Evolutionary conservation across 2,797 vertebrate species (phyloP), one percentile per base, ranked within the genome.

Genomic region (Tenualosa thibaudeaui): DNA sequence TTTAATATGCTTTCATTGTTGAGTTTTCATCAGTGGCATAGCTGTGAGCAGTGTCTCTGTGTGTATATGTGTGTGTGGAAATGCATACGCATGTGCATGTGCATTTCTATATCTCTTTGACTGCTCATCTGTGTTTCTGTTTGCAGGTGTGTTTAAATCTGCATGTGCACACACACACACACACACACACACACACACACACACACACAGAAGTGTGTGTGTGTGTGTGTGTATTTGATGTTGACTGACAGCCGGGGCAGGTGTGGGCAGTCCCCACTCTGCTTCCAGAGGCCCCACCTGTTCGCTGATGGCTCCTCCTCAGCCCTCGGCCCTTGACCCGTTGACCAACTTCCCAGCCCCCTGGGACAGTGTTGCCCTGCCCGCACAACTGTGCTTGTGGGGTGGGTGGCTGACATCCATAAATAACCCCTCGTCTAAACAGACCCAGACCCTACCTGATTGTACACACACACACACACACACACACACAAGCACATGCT

Each of bases 231-330:
- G 12, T 49, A 86, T 86, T 31, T 54, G 84, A 88, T 0, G 40
- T 85, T 96, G 96, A 97, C 90, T 94, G 94, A 96, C 95, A 95
- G 94, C 87, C 83, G 19, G 87, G 94, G 94, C 96, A 97, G 96
- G 95, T 95, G 95, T 94, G 91, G 90, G 88, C 85, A 51, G 51
- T 90, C 90, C 83, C 87, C 89, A 88, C 86, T 90, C 92, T 90
- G 90, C 87, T 86, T 92, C 90, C 87, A 83, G 82, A 90, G 88
- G 86, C 78, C 84, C 94, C 96, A 96, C 93, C 95, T 97, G 96
- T 95, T 90, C 86, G 88, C 90, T 90, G 89, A 89, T 92, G 92
- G 90, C 90, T 89, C 88, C 84, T 90, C 89, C 94, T 90, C 58
- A 15, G 56, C 60, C 60, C 65, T 71, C 26, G 90, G 92, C 87